A percentile compares a stretch with the other conserved stretches of the same genome.
Evolutionary conservation across 2,113 vertebrate genomes (phyloP).

Genomic region (Candoia aspera): DNA sequence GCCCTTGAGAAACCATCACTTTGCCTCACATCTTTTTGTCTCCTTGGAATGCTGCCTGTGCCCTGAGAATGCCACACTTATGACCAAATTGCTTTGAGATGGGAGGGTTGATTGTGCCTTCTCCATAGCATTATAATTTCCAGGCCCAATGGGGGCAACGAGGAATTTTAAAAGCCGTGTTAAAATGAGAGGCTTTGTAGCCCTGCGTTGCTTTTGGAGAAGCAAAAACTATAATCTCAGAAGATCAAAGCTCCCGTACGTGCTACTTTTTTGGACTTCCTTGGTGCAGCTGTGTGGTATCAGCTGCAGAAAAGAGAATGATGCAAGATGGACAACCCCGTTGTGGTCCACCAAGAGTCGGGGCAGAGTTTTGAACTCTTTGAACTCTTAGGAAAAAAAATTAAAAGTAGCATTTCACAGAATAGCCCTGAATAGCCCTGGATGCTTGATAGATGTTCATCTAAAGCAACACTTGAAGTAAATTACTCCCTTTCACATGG

Average conservation of each 20-base stretch:
- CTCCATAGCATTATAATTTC: conserved; percentile 20
- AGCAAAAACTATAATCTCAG: conserved; percentile 24
- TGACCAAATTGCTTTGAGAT: conserved; percentile 6
- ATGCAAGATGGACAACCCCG: neutral
- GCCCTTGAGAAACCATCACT: conserved; percentile 26
- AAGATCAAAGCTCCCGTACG: conserved; percentile 12
- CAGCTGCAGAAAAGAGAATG: neutral
- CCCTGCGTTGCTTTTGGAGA: neutral
- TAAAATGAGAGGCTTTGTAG: conserved; percentile 17
- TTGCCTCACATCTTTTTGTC: conserved; percentile 12
- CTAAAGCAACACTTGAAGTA: neutral
- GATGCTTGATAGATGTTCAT: neutral
- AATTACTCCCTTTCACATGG: neutral
- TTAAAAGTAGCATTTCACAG: neutral
- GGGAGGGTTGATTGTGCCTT: conserved; percentile 13
- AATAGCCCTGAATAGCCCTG: neutral
- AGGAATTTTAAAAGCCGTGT: neutral
- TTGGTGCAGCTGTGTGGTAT: neutral
- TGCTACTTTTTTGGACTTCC: neutral
- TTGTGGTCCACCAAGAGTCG: neutral
- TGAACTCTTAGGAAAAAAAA: neutral
- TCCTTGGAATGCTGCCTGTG: conserved; percentile 3
- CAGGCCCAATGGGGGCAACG: conserved; percentile 8
- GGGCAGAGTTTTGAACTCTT: neutral
- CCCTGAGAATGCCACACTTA: neutral